Conservation (phyloP, 2,797 vertebrate species). For the Sciurus vulgaris region DNA sequence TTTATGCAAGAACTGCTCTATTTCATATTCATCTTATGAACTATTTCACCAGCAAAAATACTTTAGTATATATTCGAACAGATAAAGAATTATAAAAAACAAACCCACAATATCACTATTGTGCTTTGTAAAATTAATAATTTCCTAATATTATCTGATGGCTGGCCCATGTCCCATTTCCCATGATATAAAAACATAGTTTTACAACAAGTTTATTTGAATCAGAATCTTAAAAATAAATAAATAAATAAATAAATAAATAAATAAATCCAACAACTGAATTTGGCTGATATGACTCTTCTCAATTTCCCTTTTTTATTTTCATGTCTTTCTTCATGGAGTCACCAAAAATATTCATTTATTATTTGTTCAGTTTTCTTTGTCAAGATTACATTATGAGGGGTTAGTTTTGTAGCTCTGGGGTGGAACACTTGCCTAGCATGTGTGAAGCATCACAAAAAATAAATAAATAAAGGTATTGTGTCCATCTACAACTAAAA, state of each 20-base stretch:
- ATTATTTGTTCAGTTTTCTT: conserved; percentile 11
- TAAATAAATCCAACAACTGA: neutral
- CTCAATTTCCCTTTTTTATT: neutral
- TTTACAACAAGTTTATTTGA: neutral
- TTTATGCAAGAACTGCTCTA: neutral
- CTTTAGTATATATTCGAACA: neutral
- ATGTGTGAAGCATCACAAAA: too few relatives aligned
- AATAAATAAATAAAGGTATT: too few relatives aligned
- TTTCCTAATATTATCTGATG: conserved; percentile 13
- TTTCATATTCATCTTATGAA: neutral
- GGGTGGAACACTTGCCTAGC: too few relatives aligned
- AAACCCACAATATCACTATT: neutral
- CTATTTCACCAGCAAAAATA: conserved; percentile 1
- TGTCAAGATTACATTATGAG: neutral
- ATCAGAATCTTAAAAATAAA: conserved; percentile 34
- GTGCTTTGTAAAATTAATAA: neutral
- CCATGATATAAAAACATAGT: neutral
- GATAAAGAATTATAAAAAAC: conserved; percentile 17
- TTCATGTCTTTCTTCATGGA: neutral
- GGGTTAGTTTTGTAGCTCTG: too few relatives aligned
- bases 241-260: conserved; percentile 11
- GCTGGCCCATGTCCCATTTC: neutral
- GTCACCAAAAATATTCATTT: neutral
- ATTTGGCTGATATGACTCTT: neutral
- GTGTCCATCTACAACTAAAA: too few relatives aligned